phyloP scores from a whole-genome alignment of 2,113 vertebrate species.

The Poicephalus gulielmi region DNA sequence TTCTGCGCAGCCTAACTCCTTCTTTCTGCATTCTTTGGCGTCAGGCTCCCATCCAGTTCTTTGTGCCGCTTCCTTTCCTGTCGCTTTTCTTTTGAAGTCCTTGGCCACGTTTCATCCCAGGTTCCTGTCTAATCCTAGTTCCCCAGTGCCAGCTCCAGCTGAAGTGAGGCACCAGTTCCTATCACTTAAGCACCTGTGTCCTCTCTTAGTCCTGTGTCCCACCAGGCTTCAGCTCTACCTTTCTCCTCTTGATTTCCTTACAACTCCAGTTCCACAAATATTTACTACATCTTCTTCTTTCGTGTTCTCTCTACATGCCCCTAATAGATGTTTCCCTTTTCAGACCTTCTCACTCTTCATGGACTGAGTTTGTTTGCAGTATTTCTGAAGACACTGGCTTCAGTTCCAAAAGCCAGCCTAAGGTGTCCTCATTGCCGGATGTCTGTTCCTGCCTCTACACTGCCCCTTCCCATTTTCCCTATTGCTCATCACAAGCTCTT shows the following conservation, averaged over 20 bases:
- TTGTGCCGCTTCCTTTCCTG: background rate
- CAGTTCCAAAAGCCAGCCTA: background rate
- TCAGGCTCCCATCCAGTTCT: background rate
- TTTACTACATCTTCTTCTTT: background rate
- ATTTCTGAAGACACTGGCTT: background rate
- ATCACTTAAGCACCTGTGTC: background rate
- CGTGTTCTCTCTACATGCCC: background rate
- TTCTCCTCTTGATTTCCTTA: background rate
- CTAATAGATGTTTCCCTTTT: background rate
- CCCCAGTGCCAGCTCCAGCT: background rate
- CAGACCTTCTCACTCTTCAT: background rate
- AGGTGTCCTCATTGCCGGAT: background rate
- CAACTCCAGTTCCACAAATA: background rate
- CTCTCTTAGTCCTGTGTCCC: background rate
- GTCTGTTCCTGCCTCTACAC: background rate
- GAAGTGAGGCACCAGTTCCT: accelerated
- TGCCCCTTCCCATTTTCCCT: background rate
- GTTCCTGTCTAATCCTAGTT: background rate
- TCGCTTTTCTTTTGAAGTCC: background rate
- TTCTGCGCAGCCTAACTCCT: background rate
- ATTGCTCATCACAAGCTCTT: background rate
- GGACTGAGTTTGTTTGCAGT: background rate
- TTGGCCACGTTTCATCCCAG: background rate
- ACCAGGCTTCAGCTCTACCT: background rate
- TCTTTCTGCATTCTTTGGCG: background rate